phyloP scores from a whole-genome alignment of 1,140 invertebrate genomes.

The Drosophila busckii region DNA sequence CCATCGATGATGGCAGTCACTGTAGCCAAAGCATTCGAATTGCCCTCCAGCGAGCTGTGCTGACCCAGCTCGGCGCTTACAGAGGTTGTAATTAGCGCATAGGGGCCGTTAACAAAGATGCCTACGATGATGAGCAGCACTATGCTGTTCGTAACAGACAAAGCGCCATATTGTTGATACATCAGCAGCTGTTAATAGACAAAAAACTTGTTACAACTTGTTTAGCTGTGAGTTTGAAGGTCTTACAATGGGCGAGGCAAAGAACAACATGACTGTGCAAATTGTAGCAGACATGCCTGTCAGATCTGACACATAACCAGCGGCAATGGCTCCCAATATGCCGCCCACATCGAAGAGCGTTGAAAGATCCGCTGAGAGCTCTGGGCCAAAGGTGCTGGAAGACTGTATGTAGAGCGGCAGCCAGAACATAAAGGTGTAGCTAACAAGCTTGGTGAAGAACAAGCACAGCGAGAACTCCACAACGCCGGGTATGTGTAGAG shows the following conservation, averaged over 20 bases:
- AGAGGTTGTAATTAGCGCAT: conserved; percentile 96
- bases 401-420: conserved; percentile 92
- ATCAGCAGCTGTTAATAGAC: conserved; percentile 84
- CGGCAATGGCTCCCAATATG: conserved; percentile 91
- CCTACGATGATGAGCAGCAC: conserved; percentile 88
- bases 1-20: conserved; percentile 98
- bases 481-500: conserved; percentile 93
- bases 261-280: conserved; percentile 89
- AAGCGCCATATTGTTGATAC: conserved; percentile 86
- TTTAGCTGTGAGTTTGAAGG: not conserved
- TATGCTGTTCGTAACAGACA: conserved; percentile 83
- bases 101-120: conserved; percentile 95
- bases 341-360: conserved; percentile 95
- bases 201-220: conserved; percentile 16
- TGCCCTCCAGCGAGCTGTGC: conserved; percentile 90
- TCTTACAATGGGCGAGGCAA: conserved; percentile 90
- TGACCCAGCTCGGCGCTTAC: conserved; percentile 95
- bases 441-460: conserved; percentile 98
- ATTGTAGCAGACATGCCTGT: conserved; percentile 91
- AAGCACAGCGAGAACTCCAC: conserved; percentile 95
- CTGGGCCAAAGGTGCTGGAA: conserved; percentile 85
- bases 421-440: conserved; percentile 98
- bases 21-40: conserved; percentile 94
- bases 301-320: conserved; percentile 91
- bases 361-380: conserved; percentile 90